Percentiles rank a stretch among this genome's conserved stretches.
Evolutionary conservation across 2,797 vertebrate species (phyloP).

Genomic region (Falco concolor): DNA sequence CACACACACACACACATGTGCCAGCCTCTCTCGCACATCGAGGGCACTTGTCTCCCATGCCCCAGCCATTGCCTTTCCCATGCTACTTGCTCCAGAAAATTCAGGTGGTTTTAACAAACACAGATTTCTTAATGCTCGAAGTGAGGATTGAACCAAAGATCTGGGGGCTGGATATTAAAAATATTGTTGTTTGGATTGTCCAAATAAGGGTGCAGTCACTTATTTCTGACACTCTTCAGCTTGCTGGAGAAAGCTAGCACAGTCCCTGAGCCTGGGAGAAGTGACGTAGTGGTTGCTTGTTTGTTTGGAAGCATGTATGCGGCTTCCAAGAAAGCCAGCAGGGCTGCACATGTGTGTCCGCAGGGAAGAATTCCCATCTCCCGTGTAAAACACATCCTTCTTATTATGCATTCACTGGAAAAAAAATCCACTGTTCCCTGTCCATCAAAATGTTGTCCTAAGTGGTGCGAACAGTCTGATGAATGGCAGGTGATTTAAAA

Average conservation of each 20-base stretch:
- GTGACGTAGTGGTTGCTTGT: background rate
- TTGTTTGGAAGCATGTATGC: background rate
- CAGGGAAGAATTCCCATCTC: background rate
- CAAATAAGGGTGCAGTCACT: background rate
- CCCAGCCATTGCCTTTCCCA: background rate
- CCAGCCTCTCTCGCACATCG: rapidly evolving
- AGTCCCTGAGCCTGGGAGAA: background rate
- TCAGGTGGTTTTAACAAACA: background rate
- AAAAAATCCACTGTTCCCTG: background rate
- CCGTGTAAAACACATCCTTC: background rate
- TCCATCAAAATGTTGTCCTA: background rate
- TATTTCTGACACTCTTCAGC: background rate
- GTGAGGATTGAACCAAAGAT: background rate
- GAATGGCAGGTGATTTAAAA: background rate
- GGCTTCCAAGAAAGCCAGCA: conserved; percentile 30
- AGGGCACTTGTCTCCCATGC: background rate
- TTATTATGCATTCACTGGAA: background rate
- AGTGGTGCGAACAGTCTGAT: background rate
- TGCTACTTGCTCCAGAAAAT: background rate
- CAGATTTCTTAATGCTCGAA: background rate
- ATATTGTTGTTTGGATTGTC: background rate
- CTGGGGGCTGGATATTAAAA: background rate
- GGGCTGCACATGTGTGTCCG: background rate
- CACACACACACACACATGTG: rapidly evolving
- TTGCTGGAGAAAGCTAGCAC: background rate